Percentiles rank a stretch among this genome's conserved stretches.
These are phyloP conservation scores for Oceanodroma leucorhoa DNA, from an alignment of 2,797 vertebrate genomes.

Conservation along the genomic window DNA sequence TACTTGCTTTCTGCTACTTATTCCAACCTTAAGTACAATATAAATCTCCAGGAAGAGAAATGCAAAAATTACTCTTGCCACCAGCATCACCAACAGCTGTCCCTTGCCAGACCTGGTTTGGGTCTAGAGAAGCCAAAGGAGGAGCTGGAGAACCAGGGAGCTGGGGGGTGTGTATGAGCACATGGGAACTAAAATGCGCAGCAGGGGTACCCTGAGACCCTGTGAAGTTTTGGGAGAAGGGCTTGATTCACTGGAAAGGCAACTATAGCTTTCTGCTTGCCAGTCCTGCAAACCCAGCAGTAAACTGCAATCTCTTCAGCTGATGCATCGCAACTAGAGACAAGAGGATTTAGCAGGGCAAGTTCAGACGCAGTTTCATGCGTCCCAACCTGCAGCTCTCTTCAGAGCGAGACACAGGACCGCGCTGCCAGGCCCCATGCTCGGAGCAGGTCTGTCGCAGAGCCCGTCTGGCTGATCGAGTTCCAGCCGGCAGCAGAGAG, in stretches of 20 bases:
- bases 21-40: background rate
- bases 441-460: rapidly evolving
- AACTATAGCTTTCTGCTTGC: background rate
- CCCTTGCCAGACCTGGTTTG: background rate
- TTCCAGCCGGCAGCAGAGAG: background rate
- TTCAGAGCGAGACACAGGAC: rapidly evolving
- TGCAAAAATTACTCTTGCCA: background rate
- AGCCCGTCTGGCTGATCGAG: rapidly evolving
- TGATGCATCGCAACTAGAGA: background rate
- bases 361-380: background rate
- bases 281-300: background rate
- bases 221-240: background rate
- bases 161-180: background rate
- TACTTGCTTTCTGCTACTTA: background rate
- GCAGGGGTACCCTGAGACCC: background rate
- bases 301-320: background rate
- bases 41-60: background rate
- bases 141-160: background rate
- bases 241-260: background rate
- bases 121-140: background rate
- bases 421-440: rapidly evolving
- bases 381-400: background rate
- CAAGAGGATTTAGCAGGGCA: background rate
- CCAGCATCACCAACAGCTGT: background rate
- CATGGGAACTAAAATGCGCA: background rate